Evolutionary conservation across 2,113 vertebrate species (phyloP), one percentile per base, ranked within the genome.

Genomic region (Bubo scandiacus): DNA sequence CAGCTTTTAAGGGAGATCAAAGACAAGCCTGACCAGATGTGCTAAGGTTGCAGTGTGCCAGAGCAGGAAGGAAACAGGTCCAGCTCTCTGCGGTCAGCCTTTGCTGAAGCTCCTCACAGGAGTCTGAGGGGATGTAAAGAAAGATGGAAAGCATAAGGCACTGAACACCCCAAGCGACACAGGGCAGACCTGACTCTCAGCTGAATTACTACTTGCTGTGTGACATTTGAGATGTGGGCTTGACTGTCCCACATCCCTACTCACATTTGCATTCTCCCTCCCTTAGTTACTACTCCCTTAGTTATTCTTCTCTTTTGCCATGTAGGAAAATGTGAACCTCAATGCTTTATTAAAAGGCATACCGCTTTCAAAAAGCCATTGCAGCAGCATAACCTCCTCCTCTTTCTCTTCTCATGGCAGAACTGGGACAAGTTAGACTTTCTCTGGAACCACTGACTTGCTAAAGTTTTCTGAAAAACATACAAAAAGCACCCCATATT

Each of bases 121-220:
- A 67, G 10, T 51, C 18, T 11, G 20, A 80, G 20, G 12, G 13
- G 67, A 52, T 26, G 17, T 15, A 38, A 57, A 54, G 42, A 40
- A 67, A 72, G 54, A 86, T 0, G 2, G 34, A 68, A 42, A 70
- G 49, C 29, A 26, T 6, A 38, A 67, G n/a, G n/a, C 52, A n/a
- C 15, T 3, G 19, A 42, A 36, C 14, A 26, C 29, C 23, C 17
- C 49, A 65, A 52, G 80, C 0, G 0, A 77, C 49, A 38, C 36
- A 40, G 40, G 58, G 15, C 51, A 86, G 54, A 43, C 72, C 21
- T 47, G 42, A 42, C 32, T 17, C 80, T 38, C 59, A 54, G 52
- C 22, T 54, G 32, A 75, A 68, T 45, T 81, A 58, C 61, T 38
- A 15, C 19, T 26, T 22, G 43, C 15, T 1, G 1, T 43, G 26